Evolutionary conservation across 2,797 vertebrate species (phyloP).

Genomic region (Sparidentex hasta): DNA sequence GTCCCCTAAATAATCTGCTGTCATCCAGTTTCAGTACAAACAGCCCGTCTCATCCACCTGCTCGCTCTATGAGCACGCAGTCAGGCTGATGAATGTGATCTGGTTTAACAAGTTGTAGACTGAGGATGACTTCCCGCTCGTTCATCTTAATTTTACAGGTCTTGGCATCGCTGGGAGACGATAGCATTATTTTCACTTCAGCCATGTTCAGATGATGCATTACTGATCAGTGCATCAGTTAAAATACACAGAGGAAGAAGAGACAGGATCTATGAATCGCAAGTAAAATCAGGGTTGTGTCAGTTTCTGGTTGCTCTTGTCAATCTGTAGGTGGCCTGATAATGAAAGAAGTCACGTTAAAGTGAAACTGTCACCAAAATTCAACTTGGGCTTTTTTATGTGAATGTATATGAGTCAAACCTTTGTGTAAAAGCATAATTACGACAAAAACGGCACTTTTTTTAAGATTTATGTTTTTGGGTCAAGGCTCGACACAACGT

Average conservation of each 20-base stretch:
- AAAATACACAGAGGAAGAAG: conserved; percentile 8
- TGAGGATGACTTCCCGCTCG: conserved; percentile 32
- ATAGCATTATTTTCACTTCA: conserved; percentile 33
- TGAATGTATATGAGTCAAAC: too few relatives aligned
- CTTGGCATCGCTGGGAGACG: conserved; percentile 36
- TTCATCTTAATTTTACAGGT: conserved; percentile 61
- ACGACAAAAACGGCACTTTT: too few relatives aligned
- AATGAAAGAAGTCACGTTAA: too few relatives aligned
- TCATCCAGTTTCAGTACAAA: background rate
- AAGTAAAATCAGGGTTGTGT: background rate
- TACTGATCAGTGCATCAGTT: conserved; percentile 19
- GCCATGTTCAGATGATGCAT: conserved; percentile 19
- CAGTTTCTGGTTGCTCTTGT: conserved; percentile 2
- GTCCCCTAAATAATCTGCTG: conserved; percentile 5
- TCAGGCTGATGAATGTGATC: conserved; percentile 37
- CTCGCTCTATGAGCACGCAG: background rate
- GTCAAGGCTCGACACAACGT: too few relatives aligned
- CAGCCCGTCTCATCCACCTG: background rate
- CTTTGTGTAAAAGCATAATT: too few relatives aligned
- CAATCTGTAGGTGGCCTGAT: too few relatives aligned
- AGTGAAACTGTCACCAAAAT: too few relatives aligned
- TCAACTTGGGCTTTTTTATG: too few relatives aligned
- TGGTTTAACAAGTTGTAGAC: conserved; percentile 41
- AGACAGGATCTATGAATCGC: conserved; percentile 26
- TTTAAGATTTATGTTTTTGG: too few relatives aligned